These are phyloP conservation scores for Orestias chungarensis DNA, from an alignment of 2,797 vertebrate genomes.

Conservation along the genomic window DNA sequence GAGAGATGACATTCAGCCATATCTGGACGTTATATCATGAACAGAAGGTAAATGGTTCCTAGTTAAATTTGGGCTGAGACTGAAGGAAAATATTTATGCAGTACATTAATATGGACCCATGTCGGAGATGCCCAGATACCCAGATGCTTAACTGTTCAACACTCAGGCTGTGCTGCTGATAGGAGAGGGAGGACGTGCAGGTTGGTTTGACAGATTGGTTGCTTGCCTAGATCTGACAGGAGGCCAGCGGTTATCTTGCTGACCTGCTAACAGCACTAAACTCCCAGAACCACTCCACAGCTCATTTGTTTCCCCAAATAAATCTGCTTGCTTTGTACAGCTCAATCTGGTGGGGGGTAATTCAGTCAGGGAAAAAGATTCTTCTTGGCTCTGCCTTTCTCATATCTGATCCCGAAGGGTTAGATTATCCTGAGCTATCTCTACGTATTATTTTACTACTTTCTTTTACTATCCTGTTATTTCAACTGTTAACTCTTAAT, in stretches of 20 bases:
- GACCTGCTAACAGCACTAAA: constrained; percentile 56
- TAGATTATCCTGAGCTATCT: too few species aligned
- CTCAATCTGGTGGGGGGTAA: too few species aligned
- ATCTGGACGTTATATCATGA: constrained; percentile 37
- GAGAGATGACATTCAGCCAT: constrained; percentile 37
- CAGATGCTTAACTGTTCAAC: constrained; percentile 65
- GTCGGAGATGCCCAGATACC: constrained; percentile 28
- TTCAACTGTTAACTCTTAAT: too few species aligned
- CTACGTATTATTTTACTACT: too few species aligned
- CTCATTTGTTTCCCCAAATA: constrained; percentile 4
- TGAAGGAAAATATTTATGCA: constrained; percentile 7
- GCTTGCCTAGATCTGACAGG: constrained; percentile 52
- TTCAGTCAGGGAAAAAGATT: too few species aligned
- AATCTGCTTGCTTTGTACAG: too few species aligned
- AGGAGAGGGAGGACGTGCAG: constrained; percentile 40
- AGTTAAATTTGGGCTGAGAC: constrained; percentile 6
- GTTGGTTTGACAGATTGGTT: constrained; percentile 49
- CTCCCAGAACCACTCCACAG: constrained; percentile 4
- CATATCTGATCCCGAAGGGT: too few species aligned
- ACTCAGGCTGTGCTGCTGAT: constrained; percentile 53
- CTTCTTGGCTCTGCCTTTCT: too few species aligned
- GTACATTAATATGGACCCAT: constrained; percentile 9
- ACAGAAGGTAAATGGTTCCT: constrained; percentile 19
- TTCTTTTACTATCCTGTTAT: too few species aligned
- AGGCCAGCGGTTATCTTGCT: constrained; percentile 57